Evolutionary conservation across 1,140 invertebrate genomes (phyloP), one percentile per base, ranked within the genome.

Genomic region (Mactra quadrangularis): DNA sequence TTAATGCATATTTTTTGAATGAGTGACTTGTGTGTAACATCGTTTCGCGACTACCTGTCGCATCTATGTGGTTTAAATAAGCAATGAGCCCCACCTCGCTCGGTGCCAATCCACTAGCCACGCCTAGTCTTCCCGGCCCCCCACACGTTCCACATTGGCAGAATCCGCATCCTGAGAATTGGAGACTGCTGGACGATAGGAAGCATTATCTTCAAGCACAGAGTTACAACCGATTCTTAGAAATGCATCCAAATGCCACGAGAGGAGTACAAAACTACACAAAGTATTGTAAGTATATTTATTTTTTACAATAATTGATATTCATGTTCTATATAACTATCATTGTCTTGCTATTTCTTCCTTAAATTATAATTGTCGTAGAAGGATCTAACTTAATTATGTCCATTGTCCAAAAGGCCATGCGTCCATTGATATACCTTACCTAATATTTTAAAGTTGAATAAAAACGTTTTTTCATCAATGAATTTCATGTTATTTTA

Each of bases 1-100:
- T 22, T 55, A 55, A 7, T 55, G 4, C 19, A 22, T n/a, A 22
- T 22, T 45, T 31, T 7, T 72, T 72, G 72, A 75, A 75, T 75
- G 72, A 41, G 41, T 75, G 72, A 60, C 55, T 41, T 57, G 41
- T 75, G 72, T 27, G 33, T 75, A 47, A 75, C 53, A 47, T 68
- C 41, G 55, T 41, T 57, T 25, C 29, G 77, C 77, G 77, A 50
- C 77, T 47, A 9, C n/a, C 19, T 41, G 76, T 78, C 76, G 76
- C 77, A 45, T 57, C 53, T 35, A 70, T 81, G 77, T 71, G 66
- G 53, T 59, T 27, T 53, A 33, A n/a, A 19, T 81, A 60, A 81
- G 77, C 64, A 60, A 81, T 81, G 77, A 81, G 64, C 64, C 64
- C 77, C 64, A 64, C 55, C 33, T 25, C 45, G 66, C 50, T 27